Evolutionary conservation across 1,140 invertebrate species (phyloP).

Genomic region (Caenorhabditis tropicalis): DNA sequence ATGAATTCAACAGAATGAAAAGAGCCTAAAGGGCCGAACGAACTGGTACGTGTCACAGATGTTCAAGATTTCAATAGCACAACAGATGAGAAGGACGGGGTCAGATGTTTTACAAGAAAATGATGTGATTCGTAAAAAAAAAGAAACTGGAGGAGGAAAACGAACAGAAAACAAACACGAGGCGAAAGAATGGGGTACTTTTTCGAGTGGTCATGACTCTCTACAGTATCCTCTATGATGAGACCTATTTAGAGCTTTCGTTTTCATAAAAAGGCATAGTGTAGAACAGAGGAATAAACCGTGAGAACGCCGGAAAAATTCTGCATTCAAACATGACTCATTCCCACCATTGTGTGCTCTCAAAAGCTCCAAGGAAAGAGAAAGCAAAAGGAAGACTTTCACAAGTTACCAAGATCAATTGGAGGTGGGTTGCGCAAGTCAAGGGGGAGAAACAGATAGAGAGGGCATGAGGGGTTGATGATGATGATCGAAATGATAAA

Average conservation of each 20-base stretch:
- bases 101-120: neutral
- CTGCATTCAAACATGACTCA: neutral
- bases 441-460: too few relatives aligned
- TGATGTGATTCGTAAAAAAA: neutral
- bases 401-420: neutral
- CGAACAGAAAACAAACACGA: neutral
- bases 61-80: neutral
- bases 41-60: neutral
- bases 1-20: too few relatives aligned
- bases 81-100: neutral
- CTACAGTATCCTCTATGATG: neutral
- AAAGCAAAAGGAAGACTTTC: neutral
- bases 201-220: neutral
- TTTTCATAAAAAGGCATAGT: neutral
- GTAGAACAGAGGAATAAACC: neutral
- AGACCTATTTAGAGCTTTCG: neutral
- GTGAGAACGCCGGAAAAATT: neutral
- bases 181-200: neutral
- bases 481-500: conserved; percentile 9
- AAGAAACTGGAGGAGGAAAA: neutral
- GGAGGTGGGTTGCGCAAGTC: conserved; percentile 15
- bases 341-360: neutral
- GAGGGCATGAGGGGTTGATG: neutral
- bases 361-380: neutral
- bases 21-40: neutral